Evolutionary conservation across 2,888 invertebrate genomes (phyloP), one percentile per base, ranked within the genome.

Genomic region (Thereva nobilitata): DNA sequence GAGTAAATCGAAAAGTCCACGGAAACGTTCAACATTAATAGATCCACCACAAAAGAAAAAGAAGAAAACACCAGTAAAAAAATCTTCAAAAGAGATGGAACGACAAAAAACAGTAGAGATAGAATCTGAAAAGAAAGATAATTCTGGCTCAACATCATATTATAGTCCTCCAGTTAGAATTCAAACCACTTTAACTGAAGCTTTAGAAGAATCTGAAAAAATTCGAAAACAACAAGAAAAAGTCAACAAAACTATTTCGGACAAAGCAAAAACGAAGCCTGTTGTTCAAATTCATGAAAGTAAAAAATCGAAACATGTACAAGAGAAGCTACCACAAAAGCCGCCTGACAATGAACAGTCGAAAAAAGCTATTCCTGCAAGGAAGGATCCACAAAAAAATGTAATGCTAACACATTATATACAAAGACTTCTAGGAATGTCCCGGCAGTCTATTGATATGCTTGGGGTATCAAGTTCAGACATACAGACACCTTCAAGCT

Each of bases 371-470:
- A 55, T 12, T 1, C 57, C 23, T 23, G 23, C 23, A 23, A 23
- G 23, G 23, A 23, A 23, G 23, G 23, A 23, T 2, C 23, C 23
- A 23, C 23, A 23, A 23, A 23, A 23, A 23, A 77, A 83, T 74
- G 80, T 82, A 1, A 68, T 75, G 8, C 72, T 85, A 47, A 73
- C 79, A 4, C 78, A 78, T 6, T 84, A 84, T 71, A 81, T 86
- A 3, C 79, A 82, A 64, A 81, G 83, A 70, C 74, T 86, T 45
- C 73, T 86, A 23, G 77, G 77, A n/a, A 84, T 86, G 85, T 83
- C 83, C 0, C 80, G 81, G 40, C 75, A 73, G 7, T 81, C 81
- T 65, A 75, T 86, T n/a, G 82, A 83, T 9, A 79, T 83, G 8
- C 74, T 85, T 12, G 78, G 78, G 1, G 80, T 83, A 0, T 81